Conservation (phyloP, 2,888 invertebrate genomes). For the Nasonia oneida region DNA sequence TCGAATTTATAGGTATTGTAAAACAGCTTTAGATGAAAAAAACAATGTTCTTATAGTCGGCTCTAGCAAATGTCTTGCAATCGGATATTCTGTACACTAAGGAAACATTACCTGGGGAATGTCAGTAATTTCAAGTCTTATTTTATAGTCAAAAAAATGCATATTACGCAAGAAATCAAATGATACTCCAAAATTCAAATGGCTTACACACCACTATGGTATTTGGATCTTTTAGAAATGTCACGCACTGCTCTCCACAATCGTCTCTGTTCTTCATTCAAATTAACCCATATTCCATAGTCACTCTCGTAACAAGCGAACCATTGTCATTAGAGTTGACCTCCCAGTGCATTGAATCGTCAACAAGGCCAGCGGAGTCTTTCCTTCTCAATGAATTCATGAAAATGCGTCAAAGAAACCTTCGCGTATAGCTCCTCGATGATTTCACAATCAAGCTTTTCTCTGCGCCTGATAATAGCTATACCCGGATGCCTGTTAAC, state of each 20-base stretch:
- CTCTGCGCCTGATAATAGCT: not conserved
- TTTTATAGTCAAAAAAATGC: too few relatives aligned
- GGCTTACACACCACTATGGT: not conserved
- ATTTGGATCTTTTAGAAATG: too few relatives aligned
- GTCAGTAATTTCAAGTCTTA: too few relatives aligned
- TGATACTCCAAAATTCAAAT: not conserved
- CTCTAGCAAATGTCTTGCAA: not conserved
- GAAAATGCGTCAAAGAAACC: not conserved
- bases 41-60: not conserved
- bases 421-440: not conserved
- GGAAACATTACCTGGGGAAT: not conserved
- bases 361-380: not conserved
- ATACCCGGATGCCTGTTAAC: not conserved
- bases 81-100: not conserved
- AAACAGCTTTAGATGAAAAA: not conserved
- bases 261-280: constrained; percentile 5
- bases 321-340: constrained; percentile 13
- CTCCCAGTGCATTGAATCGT: not conserved
- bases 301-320: constrained; percentile 6
- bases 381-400: not conserved
- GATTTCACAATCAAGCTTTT: constrained; percentile 8
- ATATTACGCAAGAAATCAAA: too few relatives aligned
- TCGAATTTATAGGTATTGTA: not conserved
- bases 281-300: not conserved
- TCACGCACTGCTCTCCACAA: not conserved